phyloP scores from a whole-genome alignment of 2,888 invertebrate species.

The Euzetes globulus region DNA sequence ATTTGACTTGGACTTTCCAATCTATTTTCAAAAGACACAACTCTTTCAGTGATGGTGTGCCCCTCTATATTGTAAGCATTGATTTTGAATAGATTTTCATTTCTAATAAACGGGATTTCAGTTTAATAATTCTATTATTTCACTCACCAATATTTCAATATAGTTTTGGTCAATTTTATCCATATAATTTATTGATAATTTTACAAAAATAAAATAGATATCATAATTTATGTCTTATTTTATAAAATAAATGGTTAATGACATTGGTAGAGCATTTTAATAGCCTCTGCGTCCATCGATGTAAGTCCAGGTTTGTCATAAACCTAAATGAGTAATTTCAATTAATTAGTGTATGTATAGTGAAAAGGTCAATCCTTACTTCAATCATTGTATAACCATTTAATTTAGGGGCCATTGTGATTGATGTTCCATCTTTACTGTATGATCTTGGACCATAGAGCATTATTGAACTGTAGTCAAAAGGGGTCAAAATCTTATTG shows the following conservation, averaged over 20 bases:
- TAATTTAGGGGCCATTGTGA: constrained; percentile 28
- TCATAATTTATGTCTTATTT: not conserved
- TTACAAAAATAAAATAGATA: not conserved
- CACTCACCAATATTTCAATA: no score
- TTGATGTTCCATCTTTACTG: constrained; percentile 24
- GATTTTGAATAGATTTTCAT: no score
- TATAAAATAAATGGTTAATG: not conserved
- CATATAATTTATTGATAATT: no score
- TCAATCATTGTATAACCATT: constrained; percentile 19
- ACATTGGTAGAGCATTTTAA: constrained; percentile 30
- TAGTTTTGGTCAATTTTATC: no score
- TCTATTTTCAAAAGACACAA: no score
- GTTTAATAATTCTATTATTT: no score
- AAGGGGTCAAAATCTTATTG: constrained; percentile 29
- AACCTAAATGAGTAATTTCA: not conserved
- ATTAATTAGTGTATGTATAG: no score
- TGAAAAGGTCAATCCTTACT: not conserved
- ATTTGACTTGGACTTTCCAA: no score
- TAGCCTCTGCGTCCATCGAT: constrained; percentile 24
- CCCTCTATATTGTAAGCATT: no score
- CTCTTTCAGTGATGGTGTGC: no score
- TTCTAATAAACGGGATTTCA: no score
- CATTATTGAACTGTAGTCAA: constrained; percentile 33
- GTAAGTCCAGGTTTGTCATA: constrained; percentile 33
- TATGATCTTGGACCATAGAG: constrained; percentile 23